Base-by-base conservation (phyloP, 1,140 invertebrate genomes). In the Brachionus angularis region DNA sequence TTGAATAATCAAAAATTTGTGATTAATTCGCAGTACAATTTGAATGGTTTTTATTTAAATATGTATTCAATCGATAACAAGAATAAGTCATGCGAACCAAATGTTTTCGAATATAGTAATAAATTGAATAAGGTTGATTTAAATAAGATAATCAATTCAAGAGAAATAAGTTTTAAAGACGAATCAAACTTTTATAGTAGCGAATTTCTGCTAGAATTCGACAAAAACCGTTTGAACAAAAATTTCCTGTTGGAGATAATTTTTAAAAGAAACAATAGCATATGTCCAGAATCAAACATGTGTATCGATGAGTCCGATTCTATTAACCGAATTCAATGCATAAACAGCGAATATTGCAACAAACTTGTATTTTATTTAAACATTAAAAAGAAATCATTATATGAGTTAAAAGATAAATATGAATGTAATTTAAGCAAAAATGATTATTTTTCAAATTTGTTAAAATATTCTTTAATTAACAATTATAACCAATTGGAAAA, bases 271-370 rank as follows among this genome's bases (percentile, higher is more conserved):
- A 58, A 23, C n/a, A 58, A 39, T 58, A 39, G 33, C 8, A 5
- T 58, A 23, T 58, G 53, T 58, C 34, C 53, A 39, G 39, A 58
- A 14, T 10, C 10, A 23, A 58, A 58, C 25, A 58, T 58, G 53
- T 58, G 53, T 7, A 39, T 58, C 25, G 53, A 58, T 27, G 53
- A 58, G 21, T 18, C 10, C 25, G 12, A 18, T 4, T 23, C 21
- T 10, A 58, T 39, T 12, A 58, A 58, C 25, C 53, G 39, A 16
- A 5, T 39, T 23, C 53, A 58, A 23, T 58, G 53, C 25, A 27
- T 58, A 39, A 21, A 58, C 33, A 39, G 27, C 4, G 53, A 58
- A 2, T 58, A 8, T 58, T 58, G 53, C 53, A 58, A 58, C 36
- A 39, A 23, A 36, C 10, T 39, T 58, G 16, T 58, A 58, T 39